A percentile compares a stretch with the other conserved stretches of the same genome.
These are phyloP conservation scores for human DNA, from an alignment of 2,113 vertebrate species.

Conservation along the genomic window DNA sequence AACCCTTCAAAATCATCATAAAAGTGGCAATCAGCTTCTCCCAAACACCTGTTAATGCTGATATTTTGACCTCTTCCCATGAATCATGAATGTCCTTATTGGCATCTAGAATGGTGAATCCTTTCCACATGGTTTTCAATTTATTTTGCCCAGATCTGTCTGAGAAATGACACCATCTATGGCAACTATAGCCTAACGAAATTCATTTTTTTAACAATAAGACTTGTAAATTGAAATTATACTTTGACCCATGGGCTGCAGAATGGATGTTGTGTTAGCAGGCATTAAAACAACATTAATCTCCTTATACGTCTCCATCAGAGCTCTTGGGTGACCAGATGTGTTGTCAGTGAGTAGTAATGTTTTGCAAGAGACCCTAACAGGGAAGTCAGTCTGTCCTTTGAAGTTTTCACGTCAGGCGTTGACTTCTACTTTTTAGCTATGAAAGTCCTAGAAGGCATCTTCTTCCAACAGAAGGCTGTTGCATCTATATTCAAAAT, in stretches of 20 bases:
- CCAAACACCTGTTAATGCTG: background rate
- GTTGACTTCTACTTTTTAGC: background rate
- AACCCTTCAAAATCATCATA: background rate
- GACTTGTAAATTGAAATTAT: background rate
- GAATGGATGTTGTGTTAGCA: background rate
- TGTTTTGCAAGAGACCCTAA: background rate
- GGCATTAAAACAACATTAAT: background rate
- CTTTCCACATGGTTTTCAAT: background rate
- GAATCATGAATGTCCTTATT: background rate
- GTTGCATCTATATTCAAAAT: background rate
- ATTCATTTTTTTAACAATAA: background rate
- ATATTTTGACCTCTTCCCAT: background rate
- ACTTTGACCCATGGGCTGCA: background rate
- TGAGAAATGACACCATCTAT: background rate
- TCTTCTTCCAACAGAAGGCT: background rate
- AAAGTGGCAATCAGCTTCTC: background rate
- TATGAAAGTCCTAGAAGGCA: background rate
- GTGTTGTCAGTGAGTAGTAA: background rate
- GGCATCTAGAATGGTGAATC: background rate
- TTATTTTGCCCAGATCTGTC: background rate
- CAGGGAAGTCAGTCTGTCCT: background rate
- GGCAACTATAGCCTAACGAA: background rate
- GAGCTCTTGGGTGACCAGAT: background rate
- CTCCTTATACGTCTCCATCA: background rate
- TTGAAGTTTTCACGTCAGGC: background rate